A percentile compares a stretch with the other conserved stretches of the same genome.
phyloP scores from a whole-genome alignment of 2,797 vertebrate species.

The Acrossocheilus wenchowensis region DNA sequence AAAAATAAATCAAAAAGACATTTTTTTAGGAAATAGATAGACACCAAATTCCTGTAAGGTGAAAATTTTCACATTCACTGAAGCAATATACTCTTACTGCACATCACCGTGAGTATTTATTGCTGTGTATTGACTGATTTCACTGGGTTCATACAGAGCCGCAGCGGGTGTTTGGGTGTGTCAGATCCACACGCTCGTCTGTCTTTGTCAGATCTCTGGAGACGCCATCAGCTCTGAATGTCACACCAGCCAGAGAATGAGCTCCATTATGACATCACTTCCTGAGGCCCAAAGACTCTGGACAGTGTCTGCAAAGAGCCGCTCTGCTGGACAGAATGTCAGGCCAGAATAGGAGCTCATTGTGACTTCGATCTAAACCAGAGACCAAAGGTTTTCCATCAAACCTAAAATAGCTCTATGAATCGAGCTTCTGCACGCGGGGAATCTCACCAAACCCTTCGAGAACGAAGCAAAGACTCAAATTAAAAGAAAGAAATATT shows the following conservation, averaged over 20 bases:
- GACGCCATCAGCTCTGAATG: conserved; percentile 56
- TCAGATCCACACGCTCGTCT: conserved; percentile 12
- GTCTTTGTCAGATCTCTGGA: conserved; percentile 41
- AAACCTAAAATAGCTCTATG: not conserved
- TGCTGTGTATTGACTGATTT: not conserved
- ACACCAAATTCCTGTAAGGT: no score
- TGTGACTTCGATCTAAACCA: conserved; percentile 1
- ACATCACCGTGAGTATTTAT: not conserved
- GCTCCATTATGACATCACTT: conserved; percentile 63
- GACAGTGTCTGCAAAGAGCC: conserved; percentile 55
- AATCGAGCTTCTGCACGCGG: conserved; percentile 1
- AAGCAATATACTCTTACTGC: not conserved
- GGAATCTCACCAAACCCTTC: not conserved
- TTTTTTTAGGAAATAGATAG: no score
- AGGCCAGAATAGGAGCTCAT: conserved; percentile 36
- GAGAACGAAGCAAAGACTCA: no score
- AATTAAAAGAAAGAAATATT: not conserved
- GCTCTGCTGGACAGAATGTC: conserved; percentile 34
- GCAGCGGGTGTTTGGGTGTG: not conserved
- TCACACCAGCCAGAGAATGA: conserved; percentile 55
- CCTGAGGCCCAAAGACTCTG: conserved; percentile 55
- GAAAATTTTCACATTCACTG: no score
- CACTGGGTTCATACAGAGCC: no score
- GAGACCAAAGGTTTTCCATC: conserved; percentile 1
- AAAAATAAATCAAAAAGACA: no score